phyloP scores from a whole-genome alignment of 2,797 vertebrate genomes.

The Neosalanx taihuensis region DNA sequence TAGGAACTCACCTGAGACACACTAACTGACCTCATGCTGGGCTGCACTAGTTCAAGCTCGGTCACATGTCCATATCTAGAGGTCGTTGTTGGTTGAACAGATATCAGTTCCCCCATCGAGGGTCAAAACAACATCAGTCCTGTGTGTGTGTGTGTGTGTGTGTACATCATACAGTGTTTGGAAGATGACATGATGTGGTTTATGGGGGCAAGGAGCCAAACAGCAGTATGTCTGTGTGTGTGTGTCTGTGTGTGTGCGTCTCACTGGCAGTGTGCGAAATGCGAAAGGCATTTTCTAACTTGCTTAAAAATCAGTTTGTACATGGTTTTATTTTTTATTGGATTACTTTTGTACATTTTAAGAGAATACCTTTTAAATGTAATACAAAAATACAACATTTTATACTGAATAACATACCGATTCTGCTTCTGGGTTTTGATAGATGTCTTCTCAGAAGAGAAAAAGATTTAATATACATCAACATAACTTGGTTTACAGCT shows the following conservation, averaged over 20 bases:
- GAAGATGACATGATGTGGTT: not conserved
- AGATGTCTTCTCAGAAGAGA: too few relatives aligned
- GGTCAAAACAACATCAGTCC: not conserved
- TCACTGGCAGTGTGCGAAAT: slow-evolving; percentile 9
- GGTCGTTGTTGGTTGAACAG: too few relatives aligned
- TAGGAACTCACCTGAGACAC: too few relatives aligned
- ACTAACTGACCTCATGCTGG: too few relatives aligned
- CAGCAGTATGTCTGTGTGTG: not conserved
- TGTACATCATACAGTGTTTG: not conserved
- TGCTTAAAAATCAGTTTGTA: slow-evolving; percentile 59
- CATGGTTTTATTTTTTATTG: slow-evolving; percentile 44
- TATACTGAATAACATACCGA: slow-evolving; percentile 40
- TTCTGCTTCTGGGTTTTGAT: too few relatives aligned
- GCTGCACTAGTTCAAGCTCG: too few relatives aligned
- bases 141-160: slow-evolving; percentile 31
- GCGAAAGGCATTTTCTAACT: slow-evolving; percentile 38
- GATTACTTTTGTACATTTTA: slow-evolving; percentile 64
- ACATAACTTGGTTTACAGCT: too few relatives aligned
- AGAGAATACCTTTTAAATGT: slow-evolving; percentile 50
- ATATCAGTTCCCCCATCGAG: too few relatives aligned
- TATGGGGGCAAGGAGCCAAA: not conserved
- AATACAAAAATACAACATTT: slow-evolving; percentile 57
- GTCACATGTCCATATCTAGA: too few relatives aligned
- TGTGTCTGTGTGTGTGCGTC: not conserved
- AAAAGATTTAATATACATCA: too few relatives aligned